A percentile compares a stretch with the other conserved stretches of the same genome.
Evolutionary conservation across 2,797 vertebrate genomes (phyloP).

Genomic region (Malurus leucopterus): DNA sequence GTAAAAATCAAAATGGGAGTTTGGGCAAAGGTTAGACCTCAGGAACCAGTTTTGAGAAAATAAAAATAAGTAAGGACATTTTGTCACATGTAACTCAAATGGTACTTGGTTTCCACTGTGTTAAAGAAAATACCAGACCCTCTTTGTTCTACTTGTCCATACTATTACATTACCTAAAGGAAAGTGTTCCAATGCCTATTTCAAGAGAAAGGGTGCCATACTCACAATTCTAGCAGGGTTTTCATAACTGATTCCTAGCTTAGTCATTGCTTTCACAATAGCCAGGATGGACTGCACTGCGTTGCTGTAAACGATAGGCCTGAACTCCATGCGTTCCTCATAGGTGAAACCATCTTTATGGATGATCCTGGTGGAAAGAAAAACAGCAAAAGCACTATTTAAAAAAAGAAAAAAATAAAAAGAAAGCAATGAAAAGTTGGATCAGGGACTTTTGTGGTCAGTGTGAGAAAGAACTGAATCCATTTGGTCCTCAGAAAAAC

Average conservation of each 20-base stretch:
- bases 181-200: not conserved
- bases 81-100: not conserved
- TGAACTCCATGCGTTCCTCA: conserved; percentile 72
- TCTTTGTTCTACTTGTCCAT: not conserved
- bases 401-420: not conserved
- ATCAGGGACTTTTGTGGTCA: not conserved
- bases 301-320: conserved; percentile 69
- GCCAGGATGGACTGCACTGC: conserved; percentile 69
- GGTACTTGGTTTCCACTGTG: not conserved
- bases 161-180: not conserved
- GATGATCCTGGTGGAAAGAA: conserved; percentile 69
- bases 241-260: conserved; percentile 65
- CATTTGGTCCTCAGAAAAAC: not conserved
- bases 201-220: not conserved
- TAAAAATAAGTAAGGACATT: not conserved
- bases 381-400: not conserved
- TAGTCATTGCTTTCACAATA: conserved; percentile 73
- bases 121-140: not conserved
- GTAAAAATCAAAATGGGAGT: not conserved
- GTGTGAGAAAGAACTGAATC: not conserved
- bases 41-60: not conserved
- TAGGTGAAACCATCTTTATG: conserved; percentile 72
- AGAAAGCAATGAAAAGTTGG: not conserved
- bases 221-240: conserved; percentile 67
- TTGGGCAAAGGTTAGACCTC: not conserved